phyloP scores from a whole-genome alignment of 2,888 invertebrate genomes.

The Drosophila prolongata region DNA sequence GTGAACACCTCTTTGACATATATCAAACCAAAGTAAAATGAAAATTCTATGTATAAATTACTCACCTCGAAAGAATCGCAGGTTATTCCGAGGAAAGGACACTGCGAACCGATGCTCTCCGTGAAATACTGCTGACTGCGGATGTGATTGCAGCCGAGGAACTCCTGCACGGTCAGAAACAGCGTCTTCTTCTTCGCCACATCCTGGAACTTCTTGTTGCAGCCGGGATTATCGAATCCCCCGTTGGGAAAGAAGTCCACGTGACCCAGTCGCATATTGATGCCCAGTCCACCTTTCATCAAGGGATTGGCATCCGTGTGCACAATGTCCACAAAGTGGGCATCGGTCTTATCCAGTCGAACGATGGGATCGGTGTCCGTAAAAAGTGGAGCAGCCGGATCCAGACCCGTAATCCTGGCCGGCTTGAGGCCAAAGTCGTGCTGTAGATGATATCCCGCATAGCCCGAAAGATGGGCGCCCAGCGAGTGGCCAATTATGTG shows the following conservation, averaged over 20 bases:
- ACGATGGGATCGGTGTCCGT: slow-evolving; percentile 91
- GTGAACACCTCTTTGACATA: no score
- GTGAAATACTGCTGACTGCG: slow-evolving; percentile 93
- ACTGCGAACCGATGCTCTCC: slow-evolving; percentile 91
- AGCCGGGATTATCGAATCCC: slow-evolving; percentile 92
- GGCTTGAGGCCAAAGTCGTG: slow-evolving; percentile 88
- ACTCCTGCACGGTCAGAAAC: slow-evolving; percentile 86
- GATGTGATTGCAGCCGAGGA: slow-evolving; percentile 94
- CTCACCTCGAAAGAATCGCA: slow-evolving; percentile 91
- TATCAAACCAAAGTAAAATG: no score
- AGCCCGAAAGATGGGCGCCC: slow-evolving; percentile 93
- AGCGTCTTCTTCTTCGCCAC: slow-evolving; percentile 87
- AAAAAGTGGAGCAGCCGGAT: slow-evolving; percentile 97
- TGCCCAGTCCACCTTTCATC: slow-evolving; percentile 91
- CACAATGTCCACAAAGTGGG: slow-evolving; percentile 94
- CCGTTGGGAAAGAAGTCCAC: slow-evolving; percentile 97
- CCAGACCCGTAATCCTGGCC: slow-evolving; percentile 93
- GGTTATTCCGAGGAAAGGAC: slow-evolving; percentile 91
- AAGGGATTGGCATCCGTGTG: slow-evolving; percentile 94
- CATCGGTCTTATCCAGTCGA: slow-evolving; percentile 93
- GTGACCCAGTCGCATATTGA: slow-evolving; percentile 92
- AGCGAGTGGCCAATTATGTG: slow-evolving; percentile 95
- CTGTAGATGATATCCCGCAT: slow-evolving; percentile 91
- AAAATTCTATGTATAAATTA: background rate
- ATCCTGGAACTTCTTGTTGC: slow-evolving; percentile 86